Evolutionary conservation across 2,113 vertebrate species (phyloP).

Genomic region (Myotis lucifugus): DNA sequence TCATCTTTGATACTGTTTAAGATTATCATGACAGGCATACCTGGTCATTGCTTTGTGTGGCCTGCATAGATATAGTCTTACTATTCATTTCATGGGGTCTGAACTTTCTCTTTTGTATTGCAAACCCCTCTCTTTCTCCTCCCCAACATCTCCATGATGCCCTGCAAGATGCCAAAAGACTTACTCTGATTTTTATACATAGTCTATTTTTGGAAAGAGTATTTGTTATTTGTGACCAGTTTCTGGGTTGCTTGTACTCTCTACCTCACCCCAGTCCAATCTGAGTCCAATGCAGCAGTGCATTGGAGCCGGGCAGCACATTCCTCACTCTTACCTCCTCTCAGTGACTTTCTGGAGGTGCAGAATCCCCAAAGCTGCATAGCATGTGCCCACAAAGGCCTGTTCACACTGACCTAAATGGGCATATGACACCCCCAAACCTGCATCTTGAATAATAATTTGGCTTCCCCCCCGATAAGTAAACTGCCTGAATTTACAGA

Average conservation of each 20-base stretch:
- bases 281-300: not conserved
- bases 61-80: accelerated
- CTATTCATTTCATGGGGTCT: not conserved
- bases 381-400: not conserved
- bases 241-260: not conserved
- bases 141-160: not conserved
- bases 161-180: not conserved
- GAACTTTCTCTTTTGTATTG: not conserved
- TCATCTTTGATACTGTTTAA: not conserved
- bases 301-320: not conserved
- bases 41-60: not conserved
- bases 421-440: not conserved
- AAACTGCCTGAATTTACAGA: not conserved
- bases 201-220: not conserved
- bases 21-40: not conserved
- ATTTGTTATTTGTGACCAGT: not conserved
- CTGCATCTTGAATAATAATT: not conserved
- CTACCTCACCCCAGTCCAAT: not conserved
- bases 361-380: not conserved
- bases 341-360: not conserved
- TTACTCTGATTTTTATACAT: not conserved
- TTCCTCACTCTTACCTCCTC: not conserved
- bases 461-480: not conserved
- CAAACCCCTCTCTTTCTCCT: not conserved
- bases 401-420: not conserved